Evolutionary conservation across 2,113 vertebrate genomes (phyloP).

Genomic region (Uropsilus gracilis): DNA sequence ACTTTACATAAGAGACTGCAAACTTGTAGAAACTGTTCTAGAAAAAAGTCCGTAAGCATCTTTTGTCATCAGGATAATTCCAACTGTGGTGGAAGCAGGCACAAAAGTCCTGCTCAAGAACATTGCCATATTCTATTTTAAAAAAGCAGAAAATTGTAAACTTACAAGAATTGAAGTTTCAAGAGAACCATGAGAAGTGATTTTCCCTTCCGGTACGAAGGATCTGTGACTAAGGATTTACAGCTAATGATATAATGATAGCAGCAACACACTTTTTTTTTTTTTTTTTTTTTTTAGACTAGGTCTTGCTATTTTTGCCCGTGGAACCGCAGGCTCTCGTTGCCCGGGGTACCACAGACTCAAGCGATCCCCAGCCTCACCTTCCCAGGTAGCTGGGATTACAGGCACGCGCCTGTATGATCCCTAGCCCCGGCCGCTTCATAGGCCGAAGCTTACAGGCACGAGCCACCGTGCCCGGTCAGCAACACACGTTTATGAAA

Average conservation of each 20-base stretch:
- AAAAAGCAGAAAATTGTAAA: background rate
- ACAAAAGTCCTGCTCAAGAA: background rate
- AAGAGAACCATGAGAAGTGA: background rate
- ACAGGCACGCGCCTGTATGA: too few relatives aligned
- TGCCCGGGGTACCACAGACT: too few relatives aligned
- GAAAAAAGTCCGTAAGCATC: background rate
- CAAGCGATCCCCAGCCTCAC: too few relatives aligned
- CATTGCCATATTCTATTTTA: background rate
- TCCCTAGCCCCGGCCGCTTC: too few relatives aligned
- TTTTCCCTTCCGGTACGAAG: background rate
- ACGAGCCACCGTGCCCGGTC: too few relatives aligned
- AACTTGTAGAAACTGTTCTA: conserved; percentile 16
- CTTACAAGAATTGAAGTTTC: background rate
- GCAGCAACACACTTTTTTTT: too few relatives aligned
- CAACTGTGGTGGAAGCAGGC: background rate
- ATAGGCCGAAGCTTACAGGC: too few relatives aligned
- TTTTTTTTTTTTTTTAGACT: too few relatives aligned
- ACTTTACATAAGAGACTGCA: background rate
- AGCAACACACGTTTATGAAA: conserved; percentile 1
- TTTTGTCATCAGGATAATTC: background rate
- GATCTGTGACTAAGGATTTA: background rate
- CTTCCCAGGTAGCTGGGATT: too few relatives aligned
- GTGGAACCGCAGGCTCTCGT: too few relatives aligned
- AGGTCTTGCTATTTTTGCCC: too few relatives aligned
- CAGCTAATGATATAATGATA: background rate